Percentiles rank a stretch among this genome's conserved stretches.
Evolutionary conservation across 2,797 vertebrate genomes (phyloP).

Genomic region (Sphaeramia orbicularis): DNA sequence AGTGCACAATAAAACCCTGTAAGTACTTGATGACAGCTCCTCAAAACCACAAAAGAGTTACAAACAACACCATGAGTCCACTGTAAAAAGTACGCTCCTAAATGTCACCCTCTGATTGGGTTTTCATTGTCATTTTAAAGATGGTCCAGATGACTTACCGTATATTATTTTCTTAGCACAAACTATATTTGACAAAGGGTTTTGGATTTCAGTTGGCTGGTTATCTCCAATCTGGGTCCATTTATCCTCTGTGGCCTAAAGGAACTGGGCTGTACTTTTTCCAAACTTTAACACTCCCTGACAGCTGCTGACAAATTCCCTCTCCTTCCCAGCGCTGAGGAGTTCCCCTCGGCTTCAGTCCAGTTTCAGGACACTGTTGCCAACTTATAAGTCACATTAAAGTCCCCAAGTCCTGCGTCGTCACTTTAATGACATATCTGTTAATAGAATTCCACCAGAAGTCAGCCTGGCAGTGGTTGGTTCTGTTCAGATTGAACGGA

Average conservation of each 20-base stretch:
- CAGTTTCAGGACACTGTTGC: conserved; percentile 31
- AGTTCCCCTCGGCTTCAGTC: conserved; percentile 29
- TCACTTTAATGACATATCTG: conserved; percentile 27
- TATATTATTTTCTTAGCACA: conserved; percentile 15
- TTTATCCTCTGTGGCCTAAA: conserved; percentile 32
- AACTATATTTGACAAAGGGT: conserved; percentile 34
- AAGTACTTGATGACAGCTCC: conserved; percentile 36
- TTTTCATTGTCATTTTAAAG: conserved; percentile 8
- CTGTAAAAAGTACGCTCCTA: neutral
- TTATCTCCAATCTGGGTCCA: conserved; percentile 30
- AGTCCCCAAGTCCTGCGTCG: conserved; percentile 5
- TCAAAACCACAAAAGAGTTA: conserved; percentile 20
- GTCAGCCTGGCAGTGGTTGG: neutral
- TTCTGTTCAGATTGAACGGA: neutral
- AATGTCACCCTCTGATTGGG: neutral
- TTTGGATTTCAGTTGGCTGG: conserved; percentile 15
- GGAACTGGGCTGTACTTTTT: conserved; percentile 32
- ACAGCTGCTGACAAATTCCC: conserved; percentile 49
- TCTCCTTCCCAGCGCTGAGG: conserved; percentile 23
- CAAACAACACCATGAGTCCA: conserved; percentile 5
- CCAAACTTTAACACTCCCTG: conserved; percentile 45
- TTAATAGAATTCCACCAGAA: neutral
- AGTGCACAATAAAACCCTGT: conserved; percentile 35
- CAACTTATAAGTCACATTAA: conserved; percentile 28
- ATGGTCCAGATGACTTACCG: neutral